Base-by-base conservation (phyloP, 2,113 vertebrate genomes). In the Urocolius indicus region DNA sequence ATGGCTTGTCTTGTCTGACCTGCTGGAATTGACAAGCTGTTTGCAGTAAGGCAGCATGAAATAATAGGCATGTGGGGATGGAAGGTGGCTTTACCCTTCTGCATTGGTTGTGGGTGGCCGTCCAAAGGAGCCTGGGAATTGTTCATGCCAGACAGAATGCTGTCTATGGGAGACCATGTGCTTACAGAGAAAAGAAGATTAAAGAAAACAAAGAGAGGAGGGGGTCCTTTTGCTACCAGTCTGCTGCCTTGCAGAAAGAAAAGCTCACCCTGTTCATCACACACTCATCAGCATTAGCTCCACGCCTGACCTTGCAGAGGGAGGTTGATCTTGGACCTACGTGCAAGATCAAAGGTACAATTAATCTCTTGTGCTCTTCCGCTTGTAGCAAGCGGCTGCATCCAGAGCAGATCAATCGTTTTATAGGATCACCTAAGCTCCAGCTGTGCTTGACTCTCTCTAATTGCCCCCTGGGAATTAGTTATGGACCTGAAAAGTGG, bases 21-120 rank as follows among this genome's bases (percentile, higher is more conserved):
- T 88, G 79, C 63, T 52, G 82, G 92, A 87, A 20, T 11, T 59
- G 90, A 71, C 90, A 86, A 93, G 92, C 93, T 95, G 94, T 95
- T 96, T 96, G 90, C 87, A 94, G 91, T 97, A 95, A 95, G 87
- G 86, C 90, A 90, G 87, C 52, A 3, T 95, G 94, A 96, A 95
- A 80, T 79, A 91, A 79, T 46, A 95, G 92, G 82, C 92, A 93
- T 93, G 91, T 93, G 73, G 87, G 87, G 93, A 85, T 88, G 84
- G 84, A 90, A 95, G 90, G 93, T 95, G 26, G 3, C 93, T 83
- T 43, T 94, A 43, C 54, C 82, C 91, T 90, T 62, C 82, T 96
- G 92, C 68, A 30, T 7, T 94, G 95, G 69, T 76, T 54, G 90
- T 96, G 90, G 93, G 93, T 96, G 96, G 96, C 93, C 94, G 16